Conservation (phyloP, 2,113 vertebrate genomes). For the Pachyramphus minor region DNA sequence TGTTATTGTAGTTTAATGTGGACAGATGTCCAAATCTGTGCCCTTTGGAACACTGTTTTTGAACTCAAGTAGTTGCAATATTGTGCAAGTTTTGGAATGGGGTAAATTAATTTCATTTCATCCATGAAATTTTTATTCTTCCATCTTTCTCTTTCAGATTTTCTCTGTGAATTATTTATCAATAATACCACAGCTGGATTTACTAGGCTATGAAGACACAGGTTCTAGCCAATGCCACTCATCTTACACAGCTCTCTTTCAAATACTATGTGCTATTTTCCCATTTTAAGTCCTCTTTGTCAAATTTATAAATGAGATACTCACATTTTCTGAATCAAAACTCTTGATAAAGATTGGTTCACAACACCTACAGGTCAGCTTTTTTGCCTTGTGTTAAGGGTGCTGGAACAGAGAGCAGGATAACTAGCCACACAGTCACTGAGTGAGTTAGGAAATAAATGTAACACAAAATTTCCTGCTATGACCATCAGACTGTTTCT, state of each 20-base stretch:
- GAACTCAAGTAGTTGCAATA: background rate
- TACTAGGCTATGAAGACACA: background rate
- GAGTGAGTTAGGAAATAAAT: background rate
- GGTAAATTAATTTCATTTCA: background rate
- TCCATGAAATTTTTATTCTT: background rate
- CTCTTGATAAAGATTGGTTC: background rate
- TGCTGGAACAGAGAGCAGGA: background rate
- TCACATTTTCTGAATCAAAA: background rate
- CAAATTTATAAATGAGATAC: background rate
- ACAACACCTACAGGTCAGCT: background rate
- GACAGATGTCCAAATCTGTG: background rate
- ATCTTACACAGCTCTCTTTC: background rate
- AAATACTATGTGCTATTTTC: background rate
- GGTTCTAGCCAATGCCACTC: background rate
- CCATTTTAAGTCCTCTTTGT: background rate
- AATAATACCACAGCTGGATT: background rate
- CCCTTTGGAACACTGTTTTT: background rate
- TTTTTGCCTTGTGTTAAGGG: background rate
- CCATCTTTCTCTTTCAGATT: background rate
- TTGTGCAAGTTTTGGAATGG: background rate
- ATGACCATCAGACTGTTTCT: background rate
- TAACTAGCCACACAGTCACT: background rate
- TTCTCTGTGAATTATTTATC: background rate
- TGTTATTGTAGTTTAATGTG: too few species aligned
- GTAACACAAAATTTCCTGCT: background rate